Evolutionary conservation across 2,888 invertebrate species (phyloP).

Genomic region (Agrotis exclamationis): DNA sequence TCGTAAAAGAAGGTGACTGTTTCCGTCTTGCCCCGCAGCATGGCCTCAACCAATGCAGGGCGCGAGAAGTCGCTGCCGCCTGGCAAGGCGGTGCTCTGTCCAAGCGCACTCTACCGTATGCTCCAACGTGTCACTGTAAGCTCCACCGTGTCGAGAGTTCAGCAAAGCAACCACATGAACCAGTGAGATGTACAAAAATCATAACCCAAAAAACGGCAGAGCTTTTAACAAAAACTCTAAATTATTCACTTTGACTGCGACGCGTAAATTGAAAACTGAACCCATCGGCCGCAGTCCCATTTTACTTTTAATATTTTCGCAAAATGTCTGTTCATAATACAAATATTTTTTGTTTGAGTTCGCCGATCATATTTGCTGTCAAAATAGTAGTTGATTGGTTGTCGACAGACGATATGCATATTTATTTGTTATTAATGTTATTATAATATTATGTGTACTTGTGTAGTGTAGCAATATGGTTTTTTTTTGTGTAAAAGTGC

Average conservation of each 20-base stretch:
- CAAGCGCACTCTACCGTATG: no score
- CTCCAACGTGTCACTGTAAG: no score
- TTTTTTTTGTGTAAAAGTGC: constrained; percentile 11
- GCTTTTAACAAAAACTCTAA: constrained; percentile 41
- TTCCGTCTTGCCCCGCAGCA: no score
- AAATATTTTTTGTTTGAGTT: constrained; percentile 60
- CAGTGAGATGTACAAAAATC: no score
- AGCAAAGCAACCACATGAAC: no score
- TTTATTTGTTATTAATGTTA: constrained; percentile 52
- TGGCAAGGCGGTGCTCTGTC: no score
- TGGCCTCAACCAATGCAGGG: no score
- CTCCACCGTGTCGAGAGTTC: no score
- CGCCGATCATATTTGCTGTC: constrained; percentile 55
- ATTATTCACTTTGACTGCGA: constrained; percentile 56
- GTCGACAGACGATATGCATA: constrained; percentile 30
- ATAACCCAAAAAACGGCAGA: not conserved
- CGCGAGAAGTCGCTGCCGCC: no score
- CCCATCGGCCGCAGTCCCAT: constrained; percentile 48
- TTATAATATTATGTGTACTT: not conserved
- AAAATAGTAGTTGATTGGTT: constrained; percentile 64
- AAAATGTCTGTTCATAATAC: constrained; percentile 50
- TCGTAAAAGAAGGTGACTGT: no score
- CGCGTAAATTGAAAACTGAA: constrained; percentile 59
- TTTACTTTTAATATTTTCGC: constrained; percentile 61
- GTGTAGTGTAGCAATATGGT: constrained; percentile 2